Percentiles rank a stretch among this genome's conserved stretches.
Evolutionary conservation across 2,797 vertebrate genomes (phyloP).

Genomic region (Anguilla obscura): DNA sequence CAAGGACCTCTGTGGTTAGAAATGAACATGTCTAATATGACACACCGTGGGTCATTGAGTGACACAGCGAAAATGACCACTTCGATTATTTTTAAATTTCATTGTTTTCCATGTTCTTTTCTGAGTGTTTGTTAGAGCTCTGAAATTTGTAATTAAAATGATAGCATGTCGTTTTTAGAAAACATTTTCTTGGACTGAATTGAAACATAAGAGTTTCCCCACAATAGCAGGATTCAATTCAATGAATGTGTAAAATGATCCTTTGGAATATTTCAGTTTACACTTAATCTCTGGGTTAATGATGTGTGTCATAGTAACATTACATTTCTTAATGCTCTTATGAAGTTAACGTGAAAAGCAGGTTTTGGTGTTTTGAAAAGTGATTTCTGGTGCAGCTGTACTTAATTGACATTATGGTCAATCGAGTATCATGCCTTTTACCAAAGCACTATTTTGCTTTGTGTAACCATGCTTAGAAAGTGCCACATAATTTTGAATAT

Average conservation of each 20-base stretch:
- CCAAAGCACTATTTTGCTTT: background rate
- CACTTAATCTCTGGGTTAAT: background rate
- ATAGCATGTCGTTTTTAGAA: background rate
- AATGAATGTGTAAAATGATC: too few species aligned
- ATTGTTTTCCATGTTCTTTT: background rate
- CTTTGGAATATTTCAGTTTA: background rate
- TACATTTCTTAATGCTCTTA: background rate
- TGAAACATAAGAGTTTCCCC: too few species aligned
- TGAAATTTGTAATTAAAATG: background rate
- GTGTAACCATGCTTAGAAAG: background rate
- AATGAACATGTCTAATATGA: constrained; percentile 49
- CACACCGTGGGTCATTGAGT: constrained; percentile 33
- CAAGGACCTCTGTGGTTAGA: constrained; percentile 49
- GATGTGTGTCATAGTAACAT: background rate
- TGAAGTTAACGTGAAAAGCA: background rate
- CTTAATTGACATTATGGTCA: background rate
- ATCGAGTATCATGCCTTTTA: background rate
- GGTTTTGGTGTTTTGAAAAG: background rate
- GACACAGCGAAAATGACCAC: background rate
- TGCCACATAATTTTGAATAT: background rate
- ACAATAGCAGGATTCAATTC: background rate
- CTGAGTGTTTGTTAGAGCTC: background rate
- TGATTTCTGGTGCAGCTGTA: background rate
- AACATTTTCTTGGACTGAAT: background rate
- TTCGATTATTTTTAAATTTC: background rate